Base-by-base conservation (phyloP, 2,888 invertebrate species). In the Schizaphis graminum region DNA sequence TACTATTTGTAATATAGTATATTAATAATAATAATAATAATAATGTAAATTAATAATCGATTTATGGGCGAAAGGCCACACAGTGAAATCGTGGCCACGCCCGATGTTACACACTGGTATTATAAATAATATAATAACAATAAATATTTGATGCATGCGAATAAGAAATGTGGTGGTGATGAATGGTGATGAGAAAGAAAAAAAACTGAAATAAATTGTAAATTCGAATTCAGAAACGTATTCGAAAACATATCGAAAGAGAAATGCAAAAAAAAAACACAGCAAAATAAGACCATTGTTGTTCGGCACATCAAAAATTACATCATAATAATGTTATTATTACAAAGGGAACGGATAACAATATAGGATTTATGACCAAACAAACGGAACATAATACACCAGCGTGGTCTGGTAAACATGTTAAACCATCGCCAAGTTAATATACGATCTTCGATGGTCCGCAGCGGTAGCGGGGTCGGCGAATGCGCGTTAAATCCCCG, bases 341-440 rank as follows among this genome's bases (percentile, higher is more conserved):
- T 61, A 86, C 93, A 89, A 89, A 61, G 26, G 77, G 16, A 16
- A 35, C 35, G 57, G 47, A 85, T 86, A 90, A 90, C 57, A 93
- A 56, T 88, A 88, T 26, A 93, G 89, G 84, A 93, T 93, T 93
- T 93, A 93, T 35, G 84, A 93, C 85, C 84, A 28, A 85, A 49
- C 93, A 85, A 93, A 90, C 89, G 84, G 89, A 89, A 93, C 89
- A 89, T 89, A 89, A 89, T 93, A 89, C 77, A 44, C 92, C 86
- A 56, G 44, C 57, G 47, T 57, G 84, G 85, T 93, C 89, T 89
- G 77, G 89, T 93, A 93, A 93, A 85, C 93, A 85, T 93, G 93
- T 89, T 93, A 90, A 89, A 85, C 85, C 53, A 67, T 93, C 26
- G 89, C 47, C 57, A 47, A 93, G 89, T 89, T 93, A 90, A 93